Base-by-base conservation (phyloP, 2,113 vertebrate genomes). In the Perca fluviatilis region DNA sequence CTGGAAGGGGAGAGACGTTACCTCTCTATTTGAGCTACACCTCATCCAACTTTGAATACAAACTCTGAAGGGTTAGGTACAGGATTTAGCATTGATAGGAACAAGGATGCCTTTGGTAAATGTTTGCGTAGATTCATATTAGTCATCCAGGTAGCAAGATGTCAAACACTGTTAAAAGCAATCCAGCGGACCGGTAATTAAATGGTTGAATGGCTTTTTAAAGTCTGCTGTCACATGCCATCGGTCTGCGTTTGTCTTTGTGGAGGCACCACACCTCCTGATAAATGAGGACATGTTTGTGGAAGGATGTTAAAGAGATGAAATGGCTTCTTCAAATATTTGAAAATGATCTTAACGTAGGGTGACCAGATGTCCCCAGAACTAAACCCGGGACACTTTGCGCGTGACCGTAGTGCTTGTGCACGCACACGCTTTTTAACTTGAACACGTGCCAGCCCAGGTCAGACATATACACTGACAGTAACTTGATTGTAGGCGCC, bases 161-260 rank as follows among this genome's bases (percentile, higher is more conserved):
- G 67, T 80, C 68, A 57, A 70, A 58, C 30, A 51, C 50, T 43
- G 49, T 87, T 77, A 57, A 25, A 53, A 63, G 47, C 63, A 78
- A 23, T 72, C 30, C 50, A 30, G 40, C 43, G 61, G 54, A 19
- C n/a, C 13, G 23, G 50, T 43, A 36, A 58, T 84, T 68, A 77
- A 80, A 63, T 6, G 72, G 25, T 23, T 50, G 64, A 81, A 30
- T 47, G 57, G n/a, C 30, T 43, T 68, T 16, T 33, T 56, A 53
- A 74, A 58, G 58, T 61, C 58, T 18, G 23, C 56, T 76, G 74
- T 84, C 78, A 74, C 61, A 16, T 36, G 40, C 19, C 27, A 63
- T 27, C 71, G 18, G 3, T 56, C 57, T 46, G 64, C 14, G 5
- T 49, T 54, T 36, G 33, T 78, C 21, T 72, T 47, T 14, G 33